Percentiles rank a stretch among this genome's conserved stretches.
Conservation (phyloP, 37 sponge, comb jelly and placozoan genomes). For the Axinella damicornis region DNA sequence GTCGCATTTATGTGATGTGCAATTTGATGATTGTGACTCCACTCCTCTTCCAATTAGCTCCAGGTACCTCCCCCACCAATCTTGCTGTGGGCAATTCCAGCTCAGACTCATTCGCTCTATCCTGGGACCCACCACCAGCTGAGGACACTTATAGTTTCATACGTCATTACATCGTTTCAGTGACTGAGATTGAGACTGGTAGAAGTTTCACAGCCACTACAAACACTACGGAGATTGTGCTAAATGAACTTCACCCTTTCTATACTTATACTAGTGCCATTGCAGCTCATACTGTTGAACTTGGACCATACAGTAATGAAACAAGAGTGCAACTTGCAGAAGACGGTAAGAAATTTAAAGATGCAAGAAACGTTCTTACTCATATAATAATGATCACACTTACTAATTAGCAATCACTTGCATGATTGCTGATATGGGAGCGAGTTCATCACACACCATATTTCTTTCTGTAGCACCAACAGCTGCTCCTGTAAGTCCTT, state of each 20-base stretch:
- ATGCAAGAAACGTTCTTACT: too few relatives aligned
- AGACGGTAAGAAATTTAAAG: conserved; percentile 8
- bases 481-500: neutral
- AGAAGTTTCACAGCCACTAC: neutral
- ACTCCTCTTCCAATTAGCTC: too few relatives aligned
- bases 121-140: conserved; percentile 19
- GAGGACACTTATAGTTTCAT: conserved; percentile 5
- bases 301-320: conserved; percentile 11
- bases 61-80: neutral
- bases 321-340: conserved; percentile 17
- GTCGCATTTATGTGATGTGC: too few relatives aligned
- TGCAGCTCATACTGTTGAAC: conserved; percentile 6
- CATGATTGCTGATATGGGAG: too few relatives aligned
- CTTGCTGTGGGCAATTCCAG: neutral
- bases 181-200: neutral
- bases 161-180: neutral
- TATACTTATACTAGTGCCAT: conserved; percentile 2
- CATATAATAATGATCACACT: too few relatives aligned
- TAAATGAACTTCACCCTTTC: conserved; percentile 13
- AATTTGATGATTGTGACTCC: too few relatives aligned
- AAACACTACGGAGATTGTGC: neutral
- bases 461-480: conserved; percentile 16
- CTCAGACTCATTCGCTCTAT: neutral
- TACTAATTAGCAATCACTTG: too few relatives aligned
- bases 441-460: too few relatives aligned